Conservation (phyloP, 2,113 vertebrate species). For the Salvator merianae region DNA sequence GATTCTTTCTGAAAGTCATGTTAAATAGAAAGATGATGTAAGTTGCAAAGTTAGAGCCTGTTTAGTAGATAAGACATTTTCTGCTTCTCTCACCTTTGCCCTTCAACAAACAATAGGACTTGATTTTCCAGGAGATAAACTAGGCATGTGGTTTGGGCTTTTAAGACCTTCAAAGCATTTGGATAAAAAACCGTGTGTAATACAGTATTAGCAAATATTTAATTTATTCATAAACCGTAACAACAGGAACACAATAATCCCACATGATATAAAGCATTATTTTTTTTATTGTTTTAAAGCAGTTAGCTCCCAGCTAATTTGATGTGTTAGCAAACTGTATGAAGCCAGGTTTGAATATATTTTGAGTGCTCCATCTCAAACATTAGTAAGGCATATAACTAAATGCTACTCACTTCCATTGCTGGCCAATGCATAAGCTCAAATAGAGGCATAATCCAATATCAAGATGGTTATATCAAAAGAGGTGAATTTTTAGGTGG, state of each 20-base stretch:
- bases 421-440: conserved; percentile 30
- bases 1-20: conserved; percentile 74
- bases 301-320: conserved; percentile 47
- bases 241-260: not conserved
- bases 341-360: not conserved
- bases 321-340: not conserved
- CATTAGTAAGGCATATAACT: not conserved
- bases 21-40: conserved; percentile 62
- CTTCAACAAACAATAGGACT: not conserved
- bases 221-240: no score
- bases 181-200: not conserved
- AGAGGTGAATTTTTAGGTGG: no score
- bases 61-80: conserved; percentile 44
- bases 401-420: not conserved
- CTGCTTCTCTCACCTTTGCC: conserved; percentile 18
- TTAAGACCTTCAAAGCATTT: not conserved
- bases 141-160: not conserved
- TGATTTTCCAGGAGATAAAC: not conserved
- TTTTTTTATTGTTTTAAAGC: conserved; percentile 50
- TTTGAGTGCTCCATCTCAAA: not conserved
- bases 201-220: not conserved
- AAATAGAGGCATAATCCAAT: conserved; percentile 36
- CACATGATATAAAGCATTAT: not conserved
- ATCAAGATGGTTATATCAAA: no score
- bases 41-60: conserved; percentile 64